phyloP scores from a whole-genome alignment of 2,888 invertebrate genomes.

The Volucella inflata region DNA sequence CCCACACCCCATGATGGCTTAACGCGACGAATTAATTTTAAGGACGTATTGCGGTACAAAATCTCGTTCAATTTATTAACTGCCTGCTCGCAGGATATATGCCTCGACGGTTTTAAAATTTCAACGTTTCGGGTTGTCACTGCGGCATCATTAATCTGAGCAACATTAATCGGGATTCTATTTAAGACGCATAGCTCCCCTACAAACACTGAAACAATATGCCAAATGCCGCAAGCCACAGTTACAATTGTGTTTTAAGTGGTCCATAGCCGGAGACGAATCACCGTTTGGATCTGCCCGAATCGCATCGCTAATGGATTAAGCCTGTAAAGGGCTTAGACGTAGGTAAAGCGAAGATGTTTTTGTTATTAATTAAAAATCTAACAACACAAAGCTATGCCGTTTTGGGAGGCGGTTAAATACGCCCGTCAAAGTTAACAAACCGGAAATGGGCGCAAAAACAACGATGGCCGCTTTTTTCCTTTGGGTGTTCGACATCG shows the following conservation, averaged over 20 bases:
- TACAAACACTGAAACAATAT: not conserved
- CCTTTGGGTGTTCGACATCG: slow-evolving; percentile 27
- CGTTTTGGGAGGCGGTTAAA: not conserved
- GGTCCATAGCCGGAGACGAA: too few species aligned
- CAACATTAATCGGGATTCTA: slow-evolving; percentile 39
- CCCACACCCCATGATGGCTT: not conserved
- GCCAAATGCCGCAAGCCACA: not conserved
- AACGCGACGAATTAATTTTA: slow-evolving; percentile 58
- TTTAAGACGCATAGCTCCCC: not conserved
- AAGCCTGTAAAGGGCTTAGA: slow-evolving; percentile 7
- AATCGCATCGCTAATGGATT: slow-evolving; percentile 3
- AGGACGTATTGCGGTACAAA: slow-evolving; percentile 49
- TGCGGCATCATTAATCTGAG: slow-evolving; percentile 55
- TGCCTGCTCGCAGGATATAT: not conserved
- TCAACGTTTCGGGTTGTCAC: slow-evolving; percentile 39
- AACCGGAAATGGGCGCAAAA: slow-evolving; percentile 9
- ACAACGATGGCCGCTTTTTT: not conserved
- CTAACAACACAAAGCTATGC: slow-evolving; percentile 3
- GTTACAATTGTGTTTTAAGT: too few species aligned
- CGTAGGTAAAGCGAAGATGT: too few species aligned
- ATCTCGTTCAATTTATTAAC: slow-evolving; percentile 57
- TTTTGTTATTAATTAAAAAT: too few species aligned
- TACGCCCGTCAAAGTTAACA: not conserved
- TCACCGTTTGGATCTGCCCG: too few species aligned
- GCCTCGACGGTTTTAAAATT: too few species aligned